These are phyloP conservation scores for Artibeus jamaicensis DNA, from an alignment of 2,797 vertebrate genomes.

Conservation along the genomic window DNA sequence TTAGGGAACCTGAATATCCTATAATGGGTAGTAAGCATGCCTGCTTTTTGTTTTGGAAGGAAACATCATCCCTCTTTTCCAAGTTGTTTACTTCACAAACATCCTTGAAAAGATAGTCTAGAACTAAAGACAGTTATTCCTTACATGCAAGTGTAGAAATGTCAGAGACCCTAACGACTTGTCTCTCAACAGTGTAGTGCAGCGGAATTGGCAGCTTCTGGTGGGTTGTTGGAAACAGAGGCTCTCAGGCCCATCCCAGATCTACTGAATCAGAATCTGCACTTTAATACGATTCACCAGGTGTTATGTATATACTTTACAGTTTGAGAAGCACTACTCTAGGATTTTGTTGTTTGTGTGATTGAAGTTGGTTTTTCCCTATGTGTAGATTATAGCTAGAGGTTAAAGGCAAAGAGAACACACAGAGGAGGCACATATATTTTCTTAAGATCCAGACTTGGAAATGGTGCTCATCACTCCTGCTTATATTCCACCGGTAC, in stretches of 20 bases:
- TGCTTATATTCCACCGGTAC: neutral
- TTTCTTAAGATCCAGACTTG: constrained; percentile 1
- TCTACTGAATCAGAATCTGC: neutral
- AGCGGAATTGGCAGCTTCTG: neutral
- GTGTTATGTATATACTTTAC: neutral
- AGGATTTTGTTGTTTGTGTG: neutral
- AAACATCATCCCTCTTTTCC: neutral
- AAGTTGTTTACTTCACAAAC: neutral
- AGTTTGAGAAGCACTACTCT: neutral
- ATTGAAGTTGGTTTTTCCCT: neutral
- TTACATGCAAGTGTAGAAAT: neutral
- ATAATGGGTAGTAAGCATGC: neutral
- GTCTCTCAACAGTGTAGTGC: neutral
- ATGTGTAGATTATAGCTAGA: neutral
- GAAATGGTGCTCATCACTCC: neutral
- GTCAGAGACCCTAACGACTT: neutral
- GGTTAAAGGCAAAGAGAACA: neutral
- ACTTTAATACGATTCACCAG: neutral
- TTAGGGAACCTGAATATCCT: neutral
- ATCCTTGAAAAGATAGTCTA: neutral
- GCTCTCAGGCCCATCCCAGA: neutral
- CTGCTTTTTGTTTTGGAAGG: neutral
- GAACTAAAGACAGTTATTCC: neutral
- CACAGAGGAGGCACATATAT: neutral
- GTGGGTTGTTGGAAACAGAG: neutral